phyloP scores from a whole-genome alignment of 2,888 invertebrate species.

The Ochlodes sylvanus region DNA sequence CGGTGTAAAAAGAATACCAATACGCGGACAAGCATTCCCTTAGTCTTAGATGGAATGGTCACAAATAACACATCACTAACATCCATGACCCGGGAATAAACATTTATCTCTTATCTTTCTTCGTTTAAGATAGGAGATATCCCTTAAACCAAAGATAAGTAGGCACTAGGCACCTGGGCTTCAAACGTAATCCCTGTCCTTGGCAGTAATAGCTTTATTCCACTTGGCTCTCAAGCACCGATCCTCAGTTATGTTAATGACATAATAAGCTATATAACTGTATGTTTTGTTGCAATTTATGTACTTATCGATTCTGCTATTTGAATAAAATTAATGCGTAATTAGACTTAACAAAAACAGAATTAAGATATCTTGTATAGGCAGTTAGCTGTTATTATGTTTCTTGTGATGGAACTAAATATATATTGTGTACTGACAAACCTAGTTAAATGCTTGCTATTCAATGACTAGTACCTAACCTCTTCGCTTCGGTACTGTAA shows the following conservation, averaged over 20 bases:
- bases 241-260: conserved; percentile 28
- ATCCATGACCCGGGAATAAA: too few relatives aligned
- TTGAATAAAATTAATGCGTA: conserved; percentile 9
- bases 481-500: too few relatives aligned
- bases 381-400: conserved; percentile 1
- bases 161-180: background rate
- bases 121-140: background rate
- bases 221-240: conserved; percentile 13
- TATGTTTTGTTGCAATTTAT: conserved; percentile 28
- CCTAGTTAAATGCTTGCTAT: too few relatives aligned
- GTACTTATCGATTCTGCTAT: conserved; percentile 6
- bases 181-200: conserved; percentile 18
- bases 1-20: too few relatives aligned
- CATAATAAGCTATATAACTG: conserved; percentile 20
- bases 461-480: too few relatives aligned
- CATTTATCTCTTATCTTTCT: background rate
- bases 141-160: background rate
- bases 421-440: too few relatives aligned
- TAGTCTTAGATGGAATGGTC: too few relatives aligned
- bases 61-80: too few relatives aligned
- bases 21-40: too few relatives aligned
- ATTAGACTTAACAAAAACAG: conserved; percentile 21
- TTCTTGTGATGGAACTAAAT: background rate
- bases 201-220: conserved; percentile 28
- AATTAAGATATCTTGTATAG: conserved; percentile 20